Conservation (phyloP, 35 echinoderm and acorn worm genomes). For the Heliocidaris tuberculata region DNA sequence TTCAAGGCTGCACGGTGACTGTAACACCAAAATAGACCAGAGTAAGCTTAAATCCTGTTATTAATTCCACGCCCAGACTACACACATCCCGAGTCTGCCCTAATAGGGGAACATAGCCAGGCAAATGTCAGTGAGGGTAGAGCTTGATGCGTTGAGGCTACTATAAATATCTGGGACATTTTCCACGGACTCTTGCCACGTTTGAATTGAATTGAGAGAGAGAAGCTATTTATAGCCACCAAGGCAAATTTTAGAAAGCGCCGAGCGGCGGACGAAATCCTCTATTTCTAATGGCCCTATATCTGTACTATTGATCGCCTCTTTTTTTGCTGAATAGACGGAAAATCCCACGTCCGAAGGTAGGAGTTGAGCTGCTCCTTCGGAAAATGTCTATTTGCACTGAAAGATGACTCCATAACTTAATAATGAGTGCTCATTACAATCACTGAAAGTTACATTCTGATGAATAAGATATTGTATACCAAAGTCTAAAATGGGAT, state of each 20-base stretch:
- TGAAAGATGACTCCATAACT: neutral
- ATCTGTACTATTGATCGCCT: neutral
- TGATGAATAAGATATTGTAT: neutral
- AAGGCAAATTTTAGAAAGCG: constrained; percentile 11
- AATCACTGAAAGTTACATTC: neutral
- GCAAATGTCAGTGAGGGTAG: neutral
- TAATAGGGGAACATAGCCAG: neutral
- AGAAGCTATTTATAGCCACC: neutral
- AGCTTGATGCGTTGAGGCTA: neutral
- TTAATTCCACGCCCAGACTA: neutral
- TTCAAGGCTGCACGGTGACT: neutral
- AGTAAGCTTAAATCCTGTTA: constrained; percentile 5
- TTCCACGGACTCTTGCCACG: neutral
- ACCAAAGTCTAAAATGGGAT: neutral
- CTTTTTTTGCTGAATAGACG: neutral
- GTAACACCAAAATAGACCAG: neutral
- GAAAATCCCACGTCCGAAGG: neutral
- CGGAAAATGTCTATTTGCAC: neutral
- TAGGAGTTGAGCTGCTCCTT: neutral
- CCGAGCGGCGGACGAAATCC: neutral
- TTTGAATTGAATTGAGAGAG: constrained; percentile 12
- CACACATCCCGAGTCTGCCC: neutral
- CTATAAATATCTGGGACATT: constrained; percentile 3
- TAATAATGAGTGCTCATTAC: neutral
- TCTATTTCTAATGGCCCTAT: constrained; percentile 12